Conservation (phyloP, 2,113 vertebrate genomes). For the Rutilus rutilus region DNA sequence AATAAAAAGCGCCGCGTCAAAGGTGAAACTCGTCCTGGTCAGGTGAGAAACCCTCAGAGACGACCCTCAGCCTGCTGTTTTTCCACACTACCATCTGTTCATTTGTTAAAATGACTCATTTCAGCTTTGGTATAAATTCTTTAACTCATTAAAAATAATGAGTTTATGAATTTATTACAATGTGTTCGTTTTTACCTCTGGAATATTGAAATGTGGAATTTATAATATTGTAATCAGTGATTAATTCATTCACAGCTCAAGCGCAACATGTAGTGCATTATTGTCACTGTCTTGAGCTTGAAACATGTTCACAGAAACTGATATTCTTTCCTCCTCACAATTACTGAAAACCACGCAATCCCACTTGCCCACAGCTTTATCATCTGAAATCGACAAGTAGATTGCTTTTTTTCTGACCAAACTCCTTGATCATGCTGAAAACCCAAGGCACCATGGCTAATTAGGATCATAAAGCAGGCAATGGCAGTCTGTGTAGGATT, state of each 20-base stretch:
- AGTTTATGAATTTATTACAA: not conserved
- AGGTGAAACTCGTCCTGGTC: conserved; percentile 92
- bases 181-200: not conserved
- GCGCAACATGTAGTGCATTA: not conserved
- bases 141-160: not conserved
- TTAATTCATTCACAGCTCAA: not conserved
- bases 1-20: conserved; percentile 88
- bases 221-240: not conserved
- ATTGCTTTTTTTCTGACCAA: conserved; percentile 4
- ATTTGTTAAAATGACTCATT: not conserved
- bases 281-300: not conserved
- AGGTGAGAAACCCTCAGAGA: conserved; percentile 78
- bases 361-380: not conserved
- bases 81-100: conserved; percentile 20
- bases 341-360: not conserved
- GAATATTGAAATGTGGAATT: not conserved
- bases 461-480: not conserved
- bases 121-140: not conserved
- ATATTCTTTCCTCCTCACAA: not conserved
- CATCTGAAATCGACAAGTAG: not conserved
- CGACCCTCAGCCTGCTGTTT: not conserved
- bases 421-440: conserved; percentile 11
- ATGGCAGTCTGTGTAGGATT: not conserved
- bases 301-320: not conserved
- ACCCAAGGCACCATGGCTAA: conserved; percentile 6